These are phyloP conservation scores for Eristalis pertinax DNA, from an alignment of 2,888 invertebrate species.

Conservation along the genomic window DNA sequence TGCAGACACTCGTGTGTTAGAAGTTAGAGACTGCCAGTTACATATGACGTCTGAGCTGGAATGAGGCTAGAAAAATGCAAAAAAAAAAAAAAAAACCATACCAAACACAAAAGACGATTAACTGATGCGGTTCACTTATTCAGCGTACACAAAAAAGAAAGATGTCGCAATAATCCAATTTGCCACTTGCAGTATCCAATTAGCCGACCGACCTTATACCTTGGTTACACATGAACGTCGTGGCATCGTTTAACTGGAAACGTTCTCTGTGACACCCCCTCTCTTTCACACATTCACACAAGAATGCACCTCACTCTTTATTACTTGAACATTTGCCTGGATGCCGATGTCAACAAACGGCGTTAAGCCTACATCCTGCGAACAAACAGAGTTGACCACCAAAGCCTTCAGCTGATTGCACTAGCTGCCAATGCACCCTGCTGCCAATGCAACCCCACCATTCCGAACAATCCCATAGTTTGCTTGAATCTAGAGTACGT, in stretches of 20 bases:
- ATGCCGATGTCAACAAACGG: constrained; percentile 47
- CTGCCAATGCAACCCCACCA: background rate
- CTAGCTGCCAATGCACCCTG: background rate
- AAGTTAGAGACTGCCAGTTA: background rate
- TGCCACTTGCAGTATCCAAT: constrained; percentile 73
- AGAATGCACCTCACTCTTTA: too few species aligned
- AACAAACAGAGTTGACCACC: constrained; percentile 15
- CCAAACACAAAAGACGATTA: constrained; percentile 59
- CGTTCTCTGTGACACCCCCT: constrained; percentile 12
- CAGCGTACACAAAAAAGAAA: constrained; percentile 42
- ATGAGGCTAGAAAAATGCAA: background rate
- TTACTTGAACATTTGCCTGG: too few species aligned
- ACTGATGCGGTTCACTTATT: constrained; percentile 67
- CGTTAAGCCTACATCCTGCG: constrained; percentile 29
- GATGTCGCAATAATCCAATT: constrained; percentile 74
- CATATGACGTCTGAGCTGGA: background rate
- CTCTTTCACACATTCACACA: background rate
- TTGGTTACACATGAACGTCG: constrained; percentile 53
- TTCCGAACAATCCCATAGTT: background rate
- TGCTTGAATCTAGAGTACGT: constrained; percentile 49
- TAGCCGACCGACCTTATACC: constrained; percentile 74
- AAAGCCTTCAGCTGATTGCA: constrained; percentile 36
- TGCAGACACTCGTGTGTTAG: background rate
- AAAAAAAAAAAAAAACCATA: background rate
- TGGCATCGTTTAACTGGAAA: constrained; percentile 53